Evolutionary conservation across 2,797 vertebrate genomes (phyloP).

Genomic region (Cheirogaleus major): DNA sequence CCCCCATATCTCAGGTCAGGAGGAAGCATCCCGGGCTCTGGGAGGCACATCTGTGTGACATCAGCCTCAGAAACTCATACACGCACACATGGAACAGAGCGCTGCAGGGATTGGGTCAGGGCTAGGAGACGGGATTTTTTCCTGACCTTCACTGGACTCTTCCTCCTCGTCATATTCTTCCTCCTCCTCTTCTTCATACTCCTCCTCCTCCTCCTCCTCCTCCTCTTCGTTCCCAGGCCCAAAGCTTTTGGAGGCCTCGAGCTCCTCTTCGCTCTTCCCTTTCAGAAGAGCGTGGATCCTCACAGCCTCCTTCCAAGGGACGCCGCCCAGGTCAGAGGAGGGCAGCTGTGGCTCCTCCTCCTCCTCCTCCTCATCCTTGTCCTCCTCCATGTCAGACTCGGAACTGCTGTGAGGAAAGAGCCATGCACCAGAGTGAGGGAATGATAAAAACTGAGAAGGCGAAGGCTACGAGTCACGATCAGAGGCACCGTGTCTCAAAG

Average conservation of each 20-base stretch:
- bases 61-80: neutral
- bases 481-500: neutral
- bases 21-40: neutral
- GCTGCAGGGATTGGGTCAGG: accelerated
- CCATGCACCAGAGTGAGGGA: neutral
- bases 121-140: neutral
- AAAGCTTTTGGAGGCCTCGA: conserved; percentile 83
- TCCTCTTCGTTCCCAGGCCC: conserved; percentile 83
- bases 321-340: conserved; percentile 93
- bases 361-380: conserved; percentile 90
- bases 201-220: conserved; percentile 84
- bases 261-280: conserved; percentile 86
- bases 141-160: conserved; percentile 95
- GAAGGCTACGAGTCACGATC: neutral
- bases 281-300: conserved; percentile 94
- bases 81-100: neutral
- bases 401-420: conserved; percentile 90
- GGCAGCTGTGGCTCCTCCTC: conserved; percentile 87
- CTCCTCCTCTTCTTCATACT: conserved; percentile 85
- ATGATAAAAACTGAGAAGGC: too few relatives aligned
- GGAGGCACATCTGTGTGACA: accelerated
- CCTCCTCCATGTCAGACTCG: conserved; percentile 92
- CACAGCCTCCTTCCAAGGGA: conserved; percentile 97
- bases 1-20: neutral
- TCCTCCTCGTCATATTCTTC: conserved; percentile 86